These are phyloP conservation scores for Hofmannophila pseudospretella DNA, from an alignment of 2,888 invertebrate species.

Conservation along the genomic window DNA sequence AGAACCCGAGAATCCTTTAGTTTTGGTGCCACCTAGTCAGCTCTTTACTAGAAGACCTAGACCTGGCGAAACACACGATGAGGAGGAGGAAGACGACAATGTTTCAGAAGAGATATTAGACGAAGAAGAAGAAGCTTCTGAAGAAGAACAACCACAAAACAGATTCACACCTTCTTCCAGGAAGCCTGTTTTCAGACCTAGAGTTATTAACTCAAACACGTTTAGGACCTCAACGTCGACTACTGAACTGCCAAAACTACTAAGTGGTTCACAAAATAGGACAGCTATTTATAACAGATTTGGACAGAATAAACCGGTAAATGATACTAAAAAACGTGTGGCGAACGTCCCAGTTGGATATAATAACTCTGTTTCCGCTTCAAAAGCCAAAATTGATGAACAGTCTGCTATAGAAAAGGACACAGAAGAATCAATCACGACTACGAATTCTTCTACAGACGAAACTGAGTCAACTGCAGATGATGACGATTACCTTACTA, in stretches of 20 bases:
- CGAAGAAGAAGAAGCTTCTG: conserved; percentile 24
- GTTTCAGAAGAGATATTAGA: conserved; percentile 14
- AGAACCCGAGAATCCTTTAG: conserved; percentile 58
- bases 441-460: conserved; percentile 26
- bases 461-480: conserved; percentile 40
- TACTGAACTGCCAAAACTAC: conserved; percentile 54
- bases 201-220: conserved; percentile 59
- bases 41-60: conserved; percentile 59
- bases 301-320: conserved; percentile 40
- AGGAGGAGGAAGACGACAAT: conserved; percentile 22
- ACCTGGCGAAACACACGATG: conserved; percentile 27
- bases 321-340: conserved; percentile 56
- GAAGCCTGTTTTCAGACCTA: conserved; percentile 52
- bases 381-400: conserved; percentile 23
- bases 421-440: conserved; percentile 34
- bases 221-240: conserved; percentile 63
- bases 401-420: conserved; percentile 21
- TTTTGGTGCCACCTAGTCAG: conserved; percentile 63
- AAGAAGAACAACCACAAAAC: conserved; percentile 31
- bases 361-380: conserved; percentile 28
- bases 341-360: conserved; percentile 67
- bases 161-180: conserved; percentile 43
- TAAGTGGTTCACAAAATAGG: conserved; percentile 42
- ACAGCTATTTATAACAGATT: conserved; percentile 50
- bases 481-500: conserved; percentile 60